These are phyloP conservation scores for Phaedon cochleariae DNA, from an alignment of 2,888 invertebrate species.

Conservation along the genomic window DNA sequence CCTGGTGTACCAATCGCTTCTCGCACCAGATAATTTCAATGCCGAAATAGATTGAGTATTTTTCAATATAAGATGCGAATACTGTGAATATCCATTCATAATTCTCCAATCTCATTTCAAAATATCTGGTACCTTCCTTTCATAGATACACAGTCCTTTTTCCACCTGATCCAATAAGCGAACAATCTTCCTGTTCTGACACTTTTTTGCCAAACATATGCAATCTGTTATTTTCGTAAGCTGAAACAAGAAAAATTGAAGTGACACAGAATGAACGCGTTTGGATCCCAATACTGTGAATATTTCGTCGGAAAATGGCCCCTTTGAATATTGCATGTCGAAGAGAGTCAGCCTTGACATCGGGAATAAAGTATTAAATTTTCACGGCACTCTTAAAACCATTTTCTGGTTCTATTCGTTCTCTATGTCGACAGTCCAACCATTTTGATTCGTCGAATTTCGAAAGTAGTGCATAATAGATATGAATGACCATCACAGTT, in stretches of 20 bases:
- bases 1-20: no score
- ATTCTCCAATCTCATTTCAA: no score
- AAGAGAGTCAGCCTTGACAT: not conserved
- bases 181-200: not conserved
- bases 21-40: no score
- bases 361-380: not conserved
- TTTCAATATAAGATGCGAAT: no score
- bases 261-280: not conserved
- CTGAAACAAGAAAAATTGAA: not conserved
- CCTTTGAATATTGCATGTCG: constrained; percentile 8
- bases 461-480: not conserved
- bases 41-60: no score
- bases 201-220: not conserved
- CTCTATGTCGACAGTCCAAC: no score
- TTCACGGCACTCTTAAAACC: not conserved
- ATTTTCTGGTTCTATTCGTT: not conserved
- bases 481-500: not conserved
- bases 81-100: no score
- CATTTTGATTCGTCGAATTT: not conserved
- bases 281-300: not conserved
- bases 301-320: not conserved
- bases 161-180: not conserved
- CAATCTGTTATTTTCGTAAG: not conserved
- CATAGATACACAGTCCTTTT: no score
- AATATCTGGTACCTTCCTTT: no score